Evolutionary conservation across 2,113 vertebrate species (phyloP), one percentile per base, ranked within the genome.

Genomic region (Podiceps cristatus): DNA sequence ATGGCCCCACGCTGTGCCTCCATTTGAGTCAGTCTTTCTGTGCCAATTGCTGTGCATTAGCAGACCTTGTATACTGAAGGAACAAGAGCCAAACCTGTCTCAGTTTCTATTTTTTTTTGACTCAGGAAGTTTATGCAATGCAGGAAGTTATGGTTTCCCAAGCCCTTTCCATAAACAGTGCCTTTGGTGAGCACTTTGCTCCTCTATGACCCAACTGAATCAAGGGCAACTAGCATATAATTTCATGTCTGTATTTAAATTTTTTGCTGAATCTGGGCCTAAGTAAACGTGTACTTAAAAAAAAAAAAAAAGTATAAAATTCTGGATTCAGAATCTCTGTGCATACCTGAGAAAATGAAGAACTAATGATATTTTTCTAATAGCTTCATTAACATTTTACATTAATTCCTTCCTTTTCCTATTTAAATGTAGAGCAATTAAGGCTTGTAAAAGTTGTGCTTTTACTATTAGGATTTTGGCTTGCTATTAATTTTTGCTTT

Each of bases 71-170:
- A 20, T 24, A 52, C 68, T 68, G 60, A 74, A 88, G 49, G 55
- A 90, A 85, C 37, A n/a, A 25, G 59, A 94, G 88, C 58, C 94
- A 95, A 95, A 89, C 35, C 69, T 85, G 47, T 71, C 90, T 83
- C 62, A 40, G 53, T 66, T 96, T 90, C 94, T 52, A 63, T 35
- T 29, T 67, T 94, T 67, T 94, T 93, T 68, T 79, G 45, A 91
- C 50, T 96, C 49, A 78, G 45, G 79, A 97, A 95, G 91, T 87
- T 95, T 85, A 96, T 74, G 80, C 78, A 95, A 86, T 68, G 84
- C 80, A 87, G 89, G 88, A 97, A 95, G 66, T 87, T 88, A 95
- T 24, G 60, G 62, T 81, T 96, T 94, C 80, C 77, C 83, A 94
- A 94, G 90, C 75, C 68, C 37, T 75, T 94, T 92, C 95, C 88